Conservation (phyloP, 2,888 invertebrate genomes). For the Drosophila robusta region DNA sequence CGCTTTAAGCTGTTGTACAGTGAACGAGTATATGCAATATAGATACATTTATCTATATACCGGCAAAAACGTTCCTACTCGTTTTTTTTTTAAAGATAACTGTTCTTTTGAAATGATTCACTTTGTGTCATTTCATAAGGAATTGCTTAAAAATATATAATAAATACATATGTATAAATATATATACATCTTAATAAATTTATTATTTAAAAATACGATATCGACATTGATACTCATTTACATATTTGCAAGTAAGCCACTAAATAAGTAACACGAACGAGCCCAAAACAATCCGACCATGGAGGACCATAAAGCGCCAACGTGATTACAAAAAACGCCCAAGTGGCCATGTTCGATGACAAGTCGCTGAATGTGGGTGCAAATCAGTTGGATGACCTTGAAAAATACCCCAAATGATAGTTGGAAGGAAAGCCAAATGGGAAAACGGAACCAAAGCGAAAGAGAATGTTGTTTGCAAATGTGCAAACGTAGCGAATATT, state of each 20-base stretch:
- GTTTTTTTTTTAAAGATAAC: too few species aligned
- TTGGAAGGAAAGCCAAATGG: not conserved
- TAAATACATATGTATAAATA: too few species aligned
- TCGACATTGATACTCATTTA: not conserved
- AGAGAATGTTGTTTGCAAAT: conserved; percentile 5
- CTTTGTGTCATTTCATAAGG: too few species aligned
- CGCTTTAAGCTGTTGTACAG: too few species aligned
- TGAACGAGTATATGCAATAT: too few species aligned
- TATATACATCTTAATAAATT: too few species aligned
- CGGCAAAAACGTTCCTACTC: too few species aligned
- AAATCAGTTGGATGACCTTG: conserved; percentile 21
- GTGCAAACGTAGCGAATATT: conserved; percentile 15
- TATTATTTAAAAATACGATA: too few species aligned
- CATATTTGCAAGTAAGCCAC: not conserved
- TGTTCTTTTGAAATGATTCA: too few species aligned
- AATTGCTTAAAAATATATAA: too few species aligned
- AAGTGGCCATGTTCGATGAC: conserved; percentile 13
- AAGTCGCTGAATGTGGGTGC: not conserved
- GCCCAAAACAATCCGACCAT: conserved; percentile 2
- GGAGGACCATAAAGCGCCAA: not conserved
- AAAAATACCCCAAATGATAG: conserved; percentile 5
- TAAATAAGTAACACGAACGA: not conserved
- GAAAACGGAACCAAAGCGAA: not conserved
- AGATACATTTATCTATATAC: too few species aligned
- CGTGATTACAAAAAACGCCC: not conserved